Evolutionary conservation across 1,140 invertebrate species (phyloP), one percentile per base, ranked within the genome.

Genomic region (Globodera ellingtonae): DNA sequence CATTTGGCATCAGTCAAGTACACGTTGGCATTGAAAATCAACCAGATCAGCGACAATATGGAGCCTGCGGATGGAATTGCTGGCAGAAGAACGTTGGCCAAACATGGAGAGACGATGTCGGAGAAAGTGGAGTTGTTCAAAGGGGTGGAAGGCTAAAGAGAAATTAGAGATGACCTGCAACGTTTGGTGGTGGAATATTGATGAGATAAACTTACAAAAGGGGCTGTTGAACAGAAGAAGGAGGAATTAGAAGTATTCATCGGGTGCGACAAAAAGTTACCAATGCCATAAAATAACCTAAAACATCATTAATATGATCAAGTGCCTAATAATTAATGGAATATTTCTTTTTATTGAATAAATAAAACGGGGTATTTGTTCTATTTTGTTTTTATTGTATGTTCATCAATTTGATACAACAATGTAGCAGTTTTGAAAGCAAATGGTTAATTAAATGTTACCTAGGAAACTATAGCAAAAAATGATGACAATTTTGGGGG

Each of bases 41-140:
- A 21, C 6, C 50, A 48, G 21, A 67, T 8, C 65, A 77, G 35
- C 65, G 75, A 24, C 6, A 48, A 67, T 24, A 77, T 24, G 48
- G 75, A 52, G 44, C 70, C 48, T 8, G 47, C 10, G 13, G 65
- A 21, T 24, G 75, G 75, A 6, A 62, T n/a, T 21, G 62, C 67
- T 24, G 75, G 75, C 6, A 77, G 18, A 10, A 77, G 18, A 24
- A 77, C 75, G 44, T 77, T 67, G 65, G 75, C 75, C 24, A 77
- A 47, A 77, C 75, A 77, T 18, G 75, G 56, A 6, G 75, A 77
- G 65, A 77, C 62, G n/a, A 77, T 69, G 21, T 77, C 48, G n/a
- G 52, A 52, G 21, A 67, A 62, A 15, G 75, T 70, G 21, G 75
- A 77, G n/a, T 77, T 77, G 70, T 35, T 59, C 6, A 1, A 13